phyloP scores from a whole-genome alignment of 2,888 invertebrate species.

The Acrobasis consociella region DNA sequence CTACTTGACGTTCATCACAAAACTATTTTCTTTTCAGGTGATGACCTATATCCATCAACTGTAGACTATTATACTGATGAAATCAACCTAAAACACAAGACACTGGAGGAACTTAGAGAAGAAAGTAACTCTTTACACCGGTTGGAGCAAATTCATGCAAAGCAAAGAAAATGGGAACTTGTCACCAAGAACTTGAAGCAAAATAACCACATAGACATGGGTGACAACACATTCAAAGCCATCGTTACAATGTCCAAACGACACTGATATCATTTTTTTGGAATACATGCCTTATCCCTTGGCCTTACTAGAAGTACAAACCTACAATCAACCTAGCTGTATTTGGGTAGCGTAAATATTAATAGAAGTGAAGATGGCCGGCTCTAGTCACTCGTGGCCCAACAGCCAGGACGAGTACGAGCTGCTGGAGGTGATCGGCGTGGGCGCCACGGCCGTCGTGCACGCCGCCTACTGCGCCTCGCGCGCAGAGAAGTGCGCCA shows the following conservation, averaged over 20 bases:
- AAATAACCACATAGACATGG: conserved; percentile 67
- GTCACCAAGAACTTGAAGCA: conserved; percentile 60
- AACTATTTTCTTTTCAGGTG: conserved; percentile 66
- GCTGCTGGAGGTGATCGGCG: conserved; percentile 96
- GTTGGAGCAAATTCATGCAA: conserved; percentile 44
- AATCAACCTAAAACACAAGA: conserved; percentile 50
- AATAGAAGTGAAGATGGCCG: conserved; percentile 52
- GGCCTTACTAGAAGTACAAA: conserved; percentile 63
- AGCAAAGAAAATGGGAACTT: conserved; percentile 37
- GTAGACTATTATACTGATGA: conserved; percentile 59
- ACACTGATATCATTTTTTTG: conserved; percentile 21
- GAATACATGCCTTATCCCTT: conserved; percentile 55
- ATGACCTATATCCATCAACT: conserved; percentile 68
- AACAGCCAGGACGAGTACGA: conserved; percentile 97
- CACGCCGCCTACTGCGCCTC: conserved; percentile 97
- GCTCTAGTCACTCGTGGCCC: conserved; percentile 87
- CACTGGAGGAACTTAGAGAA: conserved; percentile 60
- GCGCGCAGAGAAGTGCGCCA: conserved; percentile 98
- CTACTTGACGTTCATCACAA: too few relatives aligned
- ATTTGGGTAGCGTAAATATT: conserved; percentile 44
- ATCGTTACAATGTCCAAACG: conserved; percentile 24
- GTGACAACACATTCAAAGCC: conserved; percentile 47
- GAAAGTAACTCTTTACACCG: conserved; percentile 55
- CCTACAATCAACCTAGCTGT: conserved; percentile 42
- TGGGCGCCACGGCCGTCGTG: conserved; percentile 99